These are phyloP conservation scores for Mus pahari DNA, from an alignment of 2,113 vertebrate genomes.

Conservation along the genomic window DNA sequence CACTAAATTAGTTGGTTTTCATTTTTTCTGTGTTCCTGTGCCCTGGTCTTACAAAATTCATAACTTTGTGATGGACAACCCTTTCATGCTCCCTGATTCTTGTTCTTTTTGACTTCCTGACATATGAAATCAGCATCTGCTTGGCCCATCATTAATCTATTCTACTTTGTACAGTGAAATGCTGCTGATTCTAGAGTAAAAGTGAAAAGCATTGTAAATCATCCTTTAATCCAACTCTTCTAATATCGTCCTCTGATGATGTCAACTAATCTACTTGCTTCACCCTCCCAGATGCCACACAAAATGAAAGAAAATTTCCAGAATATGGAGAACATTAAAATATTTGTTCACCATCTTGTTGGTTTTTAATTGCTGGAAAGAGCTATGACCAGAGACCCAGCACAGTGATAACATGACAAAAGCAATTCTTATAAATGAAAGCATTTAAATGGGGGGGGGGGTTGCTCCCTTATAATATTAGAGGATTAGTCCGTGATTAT, in stretches of 20 bases:
- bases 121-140: neutral
- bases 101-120: neutral
- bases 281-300: neutral
- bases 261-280: neutral
- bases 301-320: neutral
- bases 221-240: neutral
- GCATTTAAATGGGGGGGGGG: neutral
- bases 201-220: neutral
- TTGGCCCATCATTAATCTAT: neutral
- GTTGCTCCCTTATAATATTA: neutral
- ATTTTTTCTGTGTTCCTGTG: neutral
- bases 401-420: neutral
- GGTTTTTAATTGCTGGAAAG: neutral
- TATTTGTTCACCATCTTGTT: neutral
- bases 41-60: no score
- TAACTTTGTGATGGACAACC: neutral
- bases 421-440: neutral
- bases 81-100: neutral
- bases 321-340: neutral
- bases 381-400: neutral
- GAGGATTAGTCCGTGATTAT: neutral
- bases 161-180: neutral
- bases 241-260: neutral
- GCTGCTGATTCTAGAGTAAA: neutral
- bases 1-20: neutral